Conservation (phyloP, 2,888 invertebrate genomes). For the Conomelus anceps region DNA sequence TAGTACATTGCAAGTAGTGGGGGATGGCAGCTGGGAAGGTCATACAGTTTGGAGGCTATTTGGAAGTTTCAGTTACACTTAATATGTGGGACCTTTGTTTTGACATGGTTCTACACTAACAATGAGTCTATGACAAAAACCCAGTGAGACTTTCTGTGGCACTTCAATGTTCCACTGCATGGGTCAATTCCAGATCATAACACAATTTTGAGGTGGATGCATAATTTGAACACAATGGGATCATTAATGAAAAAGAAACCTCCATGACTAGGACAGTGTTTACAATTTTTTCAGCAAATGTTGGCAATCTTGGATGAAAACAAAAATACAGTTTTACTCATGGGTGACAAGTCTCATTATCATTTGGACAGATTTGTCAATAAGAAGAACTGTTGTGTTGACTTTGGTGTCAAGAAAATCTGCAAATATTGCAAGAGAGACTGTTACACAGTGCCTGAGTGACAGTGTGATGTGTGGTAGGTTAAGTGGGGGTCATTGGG, state of each 20-base stretch:
- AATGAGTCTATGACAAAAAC: neutral
- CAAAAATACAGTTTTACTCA: neutral
- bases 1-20: neutral
- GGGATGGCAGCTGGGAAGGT: neutral
- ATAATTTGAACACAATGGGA: conserved; percentile 8
- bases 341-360: neutral
- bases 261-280: neutral
- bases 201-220: conserved; percentile 9
- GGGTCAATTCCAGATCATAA: conserved; percentile 3
- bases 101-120: neutral
- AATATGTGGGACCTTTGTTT: neutral
- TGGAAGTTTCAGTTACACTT: neutral
- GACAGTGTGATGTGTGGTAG: neutral
- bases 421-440: neutral
- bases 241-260: neutral
- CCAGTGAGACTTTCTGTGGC: neutral
- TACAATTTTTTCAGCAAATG: neutral
- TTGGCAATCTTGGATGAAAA: conserved; percentile 4
- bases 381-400: neutral
- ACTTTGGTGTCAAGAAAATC: conserved; percentile 1
- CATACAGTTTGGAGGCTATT: neutral
- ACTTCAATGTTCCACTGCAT: neutral
- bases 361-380: neutral
- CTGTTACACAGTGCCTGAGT: conserved; percentile 1
- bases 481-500: neutral